These are phyloP conservation scores for Incurvaria masculella DNA, from an alignment of 2,888 invertebrate species.

Conservation along the genomic window DNA sequence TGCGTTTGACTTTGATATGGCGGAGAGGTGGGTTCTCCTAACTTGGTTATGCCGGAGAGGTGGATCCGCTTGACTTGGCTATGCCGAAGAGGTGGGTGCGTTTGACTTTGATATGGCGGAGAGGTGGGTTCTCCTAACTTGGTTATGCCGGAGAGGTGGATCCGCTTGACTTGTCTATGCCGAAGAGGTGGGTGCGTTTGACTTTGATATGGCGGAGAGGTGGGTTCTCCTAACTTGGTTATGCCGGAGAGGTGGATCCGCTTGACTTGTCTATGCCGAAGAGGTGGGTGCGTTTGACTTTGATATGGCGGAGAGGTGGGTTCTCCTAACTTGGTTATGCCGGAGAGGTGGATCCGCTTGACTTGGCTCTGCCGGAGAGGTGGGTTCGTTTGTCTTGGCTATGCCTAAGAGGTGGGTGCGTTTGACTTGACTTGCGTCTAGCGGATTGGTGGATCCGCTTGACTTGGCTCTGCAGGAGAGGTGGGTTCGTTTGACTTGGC, in stretches of 20 bases:
- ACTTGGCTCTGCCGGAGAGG: conserved; percentile 29
- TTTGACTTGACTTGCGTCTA: no score
- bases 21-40: conserved; percentile 30
- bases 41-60: no score
- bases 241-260: no score
- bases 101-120: no score
- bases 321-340: conserved; percentile 51
- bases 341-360: conserved; percentile 37
- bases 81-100: conserved; percentile 27
- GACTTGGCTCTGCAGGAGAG: conserved; percentile 16
- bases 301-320: conserved; percentile 39
- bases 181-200: no score
- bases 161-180: no score
- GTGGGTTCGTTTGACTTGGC: conserved; percentile 28
- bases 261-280: conserved; percentile 48
- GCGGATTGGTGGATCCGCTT: conserved; percentile 21
- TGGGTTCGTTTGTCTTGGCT: conserved; percentile 6
- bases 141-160: no score
- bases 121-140: no score
- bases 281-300: conserved; percentile 34
- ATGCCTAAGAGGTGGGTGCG: conserved; percentile 27
- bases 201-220: no score
- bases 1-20: conserved; percentile 8
- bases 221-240: no score
- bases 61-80: conserved; percentile 6